These are phyloP conservation scores for Strigamia transsilvanica DNA, from an alignment of 2,888 invertebrate species.

Conservation along the genomic window DNA sequence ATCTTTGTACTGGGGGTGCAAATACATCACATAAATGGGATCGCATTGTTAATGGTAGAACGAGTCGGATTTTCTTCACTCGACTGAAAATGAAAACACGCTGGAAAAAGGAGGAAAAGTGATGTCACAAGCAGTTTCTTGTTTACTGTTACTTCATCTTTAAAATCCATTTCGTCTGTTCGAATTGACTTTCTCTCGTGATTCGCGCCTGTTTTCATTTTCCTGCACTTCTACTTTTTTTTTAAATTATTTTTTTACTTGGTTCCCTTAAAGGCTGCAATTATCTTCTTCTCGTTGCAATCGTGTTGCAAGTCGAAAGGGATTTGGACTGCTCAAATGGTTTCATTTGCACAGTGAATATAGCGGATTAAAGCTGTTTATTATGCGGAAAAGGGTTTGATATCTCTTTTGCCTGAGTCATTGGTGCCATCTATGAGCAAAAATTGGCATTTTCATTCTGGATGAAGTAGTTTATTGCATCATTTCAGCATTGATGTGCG, in stretches of 20 bases:
- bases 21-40: constrained; percentile 19
- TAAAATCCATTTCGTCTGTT: constrained; percentile 26
- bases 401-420: neutral
- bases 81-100: constrained; percentile 21
- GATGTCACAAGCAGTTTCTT: constrained; percentile 4
- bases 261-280: neutral
- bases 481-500: too few species aligned
- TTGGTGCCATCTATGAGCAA: neutral
- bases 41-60: constrained; percentile 34
- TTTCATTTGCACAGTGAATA: constrained; percentile 17
- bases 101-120: neutral
- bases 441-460: neutral
- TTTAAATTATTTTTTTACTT: neutral
- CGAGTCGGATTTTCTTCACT: constrained; percentile 6
- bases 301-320: constrained; percentile 17
- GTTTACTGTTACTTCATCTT: constrained; percentile 43
- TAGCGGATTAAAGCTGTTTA: constrained; percentile 36
- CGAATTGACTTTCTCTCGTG: neutral
- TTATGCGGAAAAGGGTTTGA: neutral
- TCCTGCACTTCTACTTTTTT: too few species aligned
- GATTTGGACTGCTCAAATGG: neutral
- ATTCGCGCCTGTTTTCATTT: neutral
- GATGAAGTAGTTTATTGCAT: too few species aligned
- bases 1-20: constrained; percentile 18
- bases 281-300: constrained; percentile 1